Conservation (phyloP, 2,113 vertebrate species). For the Oreotrochilus melanogaster region DNA sequence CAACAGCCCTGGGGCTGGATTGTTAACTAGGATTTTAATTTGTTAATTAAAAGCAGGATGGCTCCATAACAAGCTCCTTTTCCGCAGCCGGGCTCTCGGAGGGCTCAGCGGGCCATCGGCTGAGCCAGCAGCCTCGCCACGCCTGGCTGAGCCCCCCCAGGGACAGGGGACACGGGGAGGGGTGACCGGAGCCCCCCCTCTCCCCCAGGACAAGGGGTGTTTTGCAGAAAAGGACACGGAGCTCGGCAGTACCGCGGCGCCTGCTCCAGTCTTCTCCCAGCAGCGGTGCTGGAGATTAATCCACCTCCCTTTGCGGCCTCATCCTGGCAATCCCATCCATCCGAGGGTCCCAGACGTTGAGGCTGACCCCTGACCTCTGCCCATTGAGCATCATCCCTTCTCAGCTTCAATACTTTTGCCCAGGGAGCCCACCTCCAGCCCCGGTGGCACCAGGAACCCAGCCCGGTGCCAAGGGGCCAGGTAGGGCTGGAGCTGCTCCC, state of each 20-base stretch:
- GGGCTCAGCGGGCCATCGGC: background rate
- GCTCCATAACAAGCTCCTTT: slow-evolving; percentile 66
- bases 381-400: background rate
- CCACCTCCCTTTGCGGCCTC: background rate
- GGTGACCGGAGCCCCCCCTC: rapidly evolving
- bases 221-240: background rate
- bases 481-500: background rate
- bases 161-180: background rate
- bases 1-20: slow-evolving; percentile 74
- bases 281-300: background rate
- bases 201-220: rapidly evolving
- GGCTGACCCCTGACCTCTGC: background rate
- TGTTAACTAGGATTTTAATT: slow-evolving; percentile 83
- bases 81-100: background rate
- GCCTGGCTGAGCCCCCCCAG: background rate
- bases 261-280: background rate
- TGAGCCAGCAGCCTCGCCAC: background rate
- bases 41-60: slow-evolving; percentile 81
- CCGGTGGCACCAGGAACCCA: background rate
- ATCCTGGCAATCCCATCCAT: background rate
- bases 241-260: background rate
- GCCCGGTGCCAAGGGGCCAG: background rate
- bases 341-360: background rate
- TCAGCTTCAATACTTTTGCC: background rate
- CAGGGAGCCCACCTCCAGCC: background rate